Conservation (phyloP, 2,113 vertebrate genomes). For the Alexandromys fortis region DNA sequence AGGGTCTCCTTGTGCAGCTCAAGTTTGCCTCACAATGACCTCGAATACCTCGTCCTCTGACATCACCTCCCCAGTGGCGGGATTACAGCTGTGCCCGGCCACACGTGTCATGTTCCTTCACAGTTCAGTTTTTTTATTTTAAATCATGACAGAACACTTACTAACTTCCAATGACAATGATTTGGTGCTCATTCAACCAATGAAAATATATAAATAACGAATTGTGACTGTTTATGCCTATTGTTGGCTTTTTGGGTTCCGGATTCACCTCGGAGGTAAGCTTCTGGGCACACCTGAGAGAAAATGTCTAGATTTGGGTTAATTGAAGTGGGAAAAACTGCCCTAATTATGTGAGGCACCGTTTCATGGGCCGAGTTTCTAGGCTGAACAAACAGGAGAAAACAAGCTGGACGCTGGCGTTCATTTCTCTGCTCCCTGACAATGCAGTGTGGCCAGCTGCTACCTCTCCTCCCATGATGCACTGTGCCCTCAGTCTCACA, state of each 20-base stretch:
- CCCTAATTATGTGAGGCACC: not conserved
- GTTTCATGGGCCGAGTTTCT: not conserved
- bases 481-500: not conserved
- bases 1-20: not conserved
- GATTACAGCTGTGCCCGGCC: not conserved
- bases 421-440: not conserved
- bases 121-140: conserved; percentile 18
- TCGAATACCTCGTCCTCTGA: not conserved
- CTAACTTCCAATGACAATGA: not conserved
- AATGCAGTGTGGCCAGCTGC: not conserved
- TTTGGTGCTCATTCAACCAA: not conserved
- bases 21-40: not conserved
- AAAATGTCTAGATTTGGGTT: not conserved
- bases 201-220: not conserved
- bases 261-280: not conserved
- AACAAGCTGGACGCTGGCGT: not conserved
- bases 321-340: not conserved
- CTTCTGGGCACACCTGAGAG: not conserved
- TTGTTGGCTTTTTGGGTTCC: not conserved
- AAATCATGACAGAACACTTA: conserved; percentile 1
- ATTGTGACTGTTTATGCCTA: not conserved
- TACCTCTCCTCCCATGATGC: not conserved
- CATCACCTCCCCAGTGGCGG: not conserved
- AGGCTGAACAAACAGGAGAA: not conserved
- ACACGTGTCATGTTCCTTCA: not conserved